Base-by-base conservation (phyloP, 2,888 invertebrate species). In the Andrena hattorfiana region DNA sequence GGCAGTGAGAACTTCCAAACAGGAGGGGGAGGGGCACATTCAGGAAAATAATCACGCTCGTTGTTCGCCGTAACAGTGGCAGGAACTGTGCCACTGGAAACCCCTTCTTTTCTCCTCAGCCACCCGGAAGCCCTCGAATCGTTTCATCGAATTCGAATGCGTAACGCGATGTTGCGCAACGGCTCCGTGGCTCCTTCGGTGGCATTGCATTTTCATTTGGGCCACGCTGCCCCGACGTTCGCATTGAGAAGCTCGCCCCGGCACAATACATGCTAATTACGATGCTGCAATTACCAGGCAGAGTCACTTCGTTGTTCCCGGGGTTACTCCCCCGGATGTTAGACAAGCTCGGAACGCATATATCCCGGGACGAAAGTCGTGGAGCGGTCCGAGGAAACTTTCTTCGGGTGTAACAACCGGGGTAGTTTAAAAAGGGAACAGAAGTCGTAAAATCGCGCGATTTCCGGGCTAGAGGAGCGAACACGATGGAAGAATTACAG, bases 261-360 rank as follows among this genome's bases (percentile, higher is more conserved):
- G 83, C 56, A 79, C 71, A 76, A 87, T 86, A 62, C 81, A 72
- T 75, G 68, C 71, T 86, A 87, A 86, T 86, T 85, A 87, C 73
- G 59, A 30, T 54, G 35, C 68, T 28, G 82, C 63, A 73, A 82
- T 82, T 76, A 68, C 42, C 60, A 42, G 8, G 49, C 48, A 8
- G 56, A 49, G 42, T 13, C 54, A 48, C 35, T 10, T 10, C 8
- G n/a, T 20, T 6, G 28, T 28, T 20, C 69, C 26, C 10, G 7
- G 23, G 48, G 54, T 35, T 26, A 13, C 32, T 54, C 10, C 62
- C 6, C 30, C 59, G 26, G 59, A 59, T 69, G 69, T 69, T 42
- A 59, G 69, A 70, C 32, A 28, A 49, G 68, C 59, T 23, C 3
- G 20, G 23, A 8, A 13, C 56, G 23, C 56, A 56, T 10, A 56